Evolutionary conservation across 2,113 vertebrate species (phyloP).

Genomic region (Thunnus thynnus): DNA sequence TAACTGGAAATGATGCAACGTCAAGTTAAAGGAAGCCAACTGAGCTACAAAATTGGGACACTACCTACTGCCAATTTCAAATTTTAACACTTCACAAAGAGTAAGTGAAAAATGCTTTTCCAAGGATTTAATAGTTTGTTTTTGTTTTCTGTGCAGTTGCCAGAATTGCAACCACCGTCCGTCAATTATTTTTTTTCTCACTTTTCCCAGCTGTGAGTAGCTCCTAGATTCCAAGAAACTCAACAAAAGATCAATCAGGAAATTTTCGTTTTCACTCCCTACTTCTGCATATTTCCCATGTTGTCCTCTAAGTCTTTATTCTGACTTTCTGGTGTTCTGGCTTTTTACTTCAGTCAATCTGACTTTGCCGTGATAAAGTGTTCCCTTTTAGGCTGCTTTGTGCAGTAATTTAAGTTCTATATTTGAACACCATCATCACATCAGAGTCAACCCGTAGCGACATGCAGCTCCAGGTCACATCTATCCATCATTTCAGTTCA

Average conservation of each 20-base stretch:
- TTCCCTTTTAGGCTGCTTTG: no score
- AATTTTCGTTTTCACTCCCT: no score
- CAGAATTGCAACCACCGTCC: background rate
- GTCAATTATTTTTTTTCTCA: background rate
- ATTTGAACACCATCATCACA: no score
- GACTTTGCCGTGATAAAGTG: no score
- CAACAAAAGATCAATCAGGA: background rate
- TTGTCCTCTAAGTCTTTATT: no score
- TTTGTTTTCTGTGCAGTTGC: conserved; percentile 10
- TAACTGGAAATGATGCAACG: conserved; percentile 25
- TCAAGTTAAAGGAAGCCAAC: background rate
- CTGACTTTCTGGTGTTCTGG: no score
- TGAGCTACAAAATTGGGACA: conserved; percentile 1
- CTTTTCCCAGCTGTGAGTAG: background rate
- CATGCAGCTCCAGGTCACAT: no score
- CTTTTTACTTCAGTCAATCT: no score
- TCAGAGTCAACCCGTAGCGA: no score
- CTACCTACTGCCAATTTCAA: conserved; percentile 6
- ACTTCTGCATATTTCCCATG: no score
- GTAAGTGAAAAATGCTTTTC: background rate
- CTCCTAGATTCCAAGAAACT: background rate
- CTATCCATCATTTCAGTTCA: no score
- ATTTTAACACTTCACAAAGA: conserved; percentile 14
- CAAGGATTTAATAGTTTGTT: conserved; percentile 1
- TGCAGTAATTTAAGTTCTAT: no score